These are phyloP conservation scores for Dolichopus griseipennis DNA, from an alignment of 2,888 invertebrate genomes.

Conservation along the genomic window DNA sequence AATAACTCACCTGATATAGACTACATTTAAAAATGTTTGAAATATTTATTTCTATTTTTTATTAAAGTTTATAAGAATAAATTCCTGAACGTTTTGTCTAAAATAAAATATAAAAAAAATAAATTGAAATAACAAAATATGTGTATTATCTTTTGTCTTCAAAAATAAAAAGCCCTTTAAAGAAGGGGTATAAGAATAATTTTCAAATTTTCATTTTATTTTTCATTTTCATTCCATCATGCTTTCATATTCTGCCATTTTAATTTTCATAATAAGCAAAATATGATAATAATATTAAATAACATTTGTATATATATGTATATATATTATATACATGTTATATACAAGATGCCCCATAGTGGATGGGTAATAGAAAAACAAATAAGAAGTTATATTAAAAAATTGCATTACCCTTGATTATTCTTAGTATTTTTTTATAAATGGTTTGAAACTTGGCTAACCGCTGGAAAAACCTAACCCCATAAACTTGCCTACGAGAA, in stretches of 20 bases:
- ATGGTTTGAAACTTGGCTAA: too few species aligned
- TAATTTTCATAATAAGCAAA: background rate
- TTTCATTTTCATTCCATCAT: slow-evolving; percentile 4
- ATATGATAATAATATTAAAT: background rate
- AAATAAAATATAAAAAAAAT: background rate
- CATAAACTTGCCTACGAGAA: too few species aligned
- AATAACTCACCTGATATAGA: too few species aligned
- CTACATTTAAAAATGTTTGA: too few species aligned
- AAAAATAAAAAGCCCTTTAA: too few species aligned
- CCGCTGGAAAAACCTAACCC: too few species aligned
- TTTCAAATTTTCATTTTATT: background rate
- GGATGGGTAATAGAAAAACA: too few species aligned
- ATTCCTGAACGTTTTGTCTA: background rate
- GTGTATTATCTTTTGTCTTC: too few species aligned
- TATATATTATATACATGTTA: background rate
- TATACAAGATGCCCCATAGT: background rate
- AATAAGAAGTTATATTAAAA: background rate
- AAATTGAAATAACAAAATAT: too few species aligned
- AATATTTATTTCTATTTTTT: too few species aligned
- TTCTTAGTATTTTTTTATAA: too few species aligned
- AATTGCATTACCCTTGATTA: too few species aligned
- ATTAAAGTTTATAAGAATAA: background rate
- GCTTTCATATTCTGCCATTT: background rate
- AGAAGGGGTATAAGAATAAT: background rate
- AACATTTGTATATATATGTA: background rate